Base-by-base conservation (phyloP, 2,113 vertebrate species). In the Misgurnus mizolepis region DNA sequence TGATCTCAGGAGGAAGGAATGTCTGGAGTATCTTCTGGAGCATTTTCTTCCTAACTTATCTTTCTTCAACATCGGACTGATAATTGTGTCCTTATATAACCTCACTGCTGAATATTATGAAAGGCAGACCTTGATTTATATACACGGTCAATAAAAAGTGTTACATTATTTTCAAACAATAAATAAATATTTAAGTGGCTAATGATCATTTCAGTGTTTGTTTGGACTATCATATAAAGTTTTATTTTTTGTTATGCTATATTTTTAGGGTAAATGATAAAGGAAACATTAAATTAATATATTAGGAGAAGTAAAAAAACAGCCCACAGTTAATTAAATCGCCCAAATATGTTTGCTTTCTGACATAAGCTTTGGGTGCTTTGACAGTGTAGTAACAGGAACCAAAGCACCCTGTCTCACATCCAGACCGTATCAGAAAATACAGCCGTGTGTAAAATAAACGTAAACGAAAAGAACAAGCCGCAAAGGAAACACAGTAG, bases 1-100 rank as follows among this genome's bases (percentile, higher is more conserved):
- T 45, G 62, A 27, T 34, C 56, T 75, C 70, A 41, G 70, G 58
- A 75, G 41, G 15, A 75, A 47, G 62, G 41, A 58, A 47, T 41
- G 15, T 75, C 22, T 17, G 15, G 15, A 47, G 40, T 8, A 49
- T 75, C 62, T 75, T 15, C 22, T 15, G 27, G 27, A 34, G 27
- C 27, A 34, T 34, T 8, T 58, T 75, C 45, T 45, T 1, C n/a
- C 47, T 14, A 47, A 22, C 14, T 45, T 40, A 45, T 41, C 4
- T 60, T 45, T 60, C 39, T 10, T 62, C 58, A 47, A 34, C 49
- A 75, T 47, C 47, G 18, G 4, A 41, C 55, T 9, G 72, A 49
- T 60, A 62, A 75, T 47, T 11, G 27, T 12, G 9, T 47, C 22
- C 14, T 49, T 64, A 49, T 45, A 34, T 47, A 75, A 62, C 8